A percentile compares a stretch with the other conserved stretches of the same genome.
Conservation (phyloP, 2,797 vertebrate species). For the Enteromius radiatus region DNA sequence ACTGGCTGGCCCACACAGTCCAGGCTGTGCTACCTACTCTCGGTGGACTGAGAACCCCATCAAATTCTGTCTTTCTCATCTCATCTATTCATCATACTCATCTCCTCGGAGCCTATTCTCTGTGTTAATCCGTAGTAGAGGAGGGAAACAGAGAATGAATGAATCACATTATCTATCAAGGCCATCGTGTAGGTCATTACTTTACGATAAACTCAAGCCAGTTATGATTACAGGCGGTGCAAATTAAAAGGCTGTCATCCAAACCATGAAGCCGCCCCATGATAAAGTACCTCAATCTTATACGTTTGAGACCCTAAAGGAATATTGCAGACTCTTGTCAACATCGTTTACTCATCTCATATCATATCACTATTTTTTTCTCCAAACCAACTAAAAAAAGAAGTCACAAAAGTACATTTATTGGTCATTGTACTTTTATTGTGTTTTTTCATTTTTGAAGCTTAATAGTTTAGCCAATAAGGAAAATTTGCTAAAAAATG, state of each 20-base stretch:
- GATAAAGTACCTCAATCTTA: slow-evolving; percentile 35
- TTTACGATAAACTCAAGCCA: slow-evolving; percentile 44
- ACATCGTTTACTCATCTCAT: slow-evolving; percentile 8
- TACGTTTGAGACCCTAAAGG: background rate
- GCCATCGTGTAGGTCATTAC: slow-evolving; percentile 49
- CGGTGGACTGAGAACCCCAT: slow-evolving; percentile 11
- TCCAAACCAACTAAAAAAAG: background rate
- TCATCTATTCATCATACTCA: slow-evolving; percentile 38
- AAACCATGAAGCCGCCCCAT: slow-evolving; percentile 22
- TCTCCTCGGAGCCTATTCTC: slow-evolving; percentile 12
- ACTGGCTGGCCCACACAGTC: slow-evolving; percentile 22
- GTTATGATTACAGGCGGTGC: slow-evolving; percentile 39
- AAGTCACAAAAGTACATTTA: background rate
- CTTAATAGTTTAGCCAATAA: background rate
- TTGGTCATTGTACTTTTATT: background rate
- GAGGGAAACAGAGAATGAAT: slow-evolving; percentile 29
- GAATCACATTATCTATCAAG: slow-evolving; percentile 41
- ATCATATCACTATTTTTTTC: background rate
- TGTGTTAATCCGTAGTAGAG: slow-evolving; percentile 8
- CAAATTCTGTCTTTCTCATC: slow-evolving; percentile 40
- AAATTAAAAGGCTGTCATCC: slow-evolving; percentile 47
- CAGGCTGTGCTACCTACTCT: slow-evolving; percentile 5
- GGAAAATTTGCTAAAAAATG: background rate
- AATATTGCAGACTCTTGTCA: slow-evolving; percentile 4
- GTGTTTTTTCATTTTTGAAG: background rate